Evolutionary conservation across 2,888 invertebrate species (phyloP).

Genomic region (Drosophila nr. perissopoda): DNA sequence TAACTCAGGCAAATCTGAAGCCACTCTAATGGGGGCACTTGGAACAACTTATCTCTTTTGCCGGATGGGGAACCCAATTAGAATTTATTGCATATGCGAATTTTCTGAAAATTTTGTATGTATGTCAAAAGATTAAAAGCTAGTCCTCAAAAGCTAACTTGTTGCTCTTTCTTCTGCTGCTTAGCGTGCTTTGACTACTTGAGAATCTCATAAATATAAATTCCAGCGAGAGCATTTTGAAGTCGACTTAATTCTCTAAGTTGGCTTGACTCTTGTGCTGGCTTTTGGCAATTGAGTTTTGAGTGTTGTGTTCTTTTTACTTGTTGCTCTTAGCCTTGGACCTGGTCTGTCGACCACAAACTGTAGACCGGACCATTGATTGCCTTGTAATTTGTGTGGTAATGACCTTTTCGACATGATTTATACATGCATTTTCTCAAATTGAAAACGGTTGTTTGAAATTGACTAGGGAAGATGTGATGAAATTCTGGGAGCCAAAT

Average conservation of each 20-base stretch:
- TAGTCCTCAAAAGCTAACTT: neutral
- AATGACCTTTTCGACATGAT: constrained; percentile 40
- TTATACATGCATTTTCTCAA: constrained; percentile 30
- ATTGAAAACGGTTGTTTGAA: constrained; percentile 27
- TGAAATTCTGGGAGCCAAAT: constrained; percentile 3
- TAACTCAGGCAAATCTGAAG: neutral
- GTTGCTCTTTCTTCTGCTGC: neutral
- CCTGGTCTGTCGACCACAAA: constrained; percentile 41
- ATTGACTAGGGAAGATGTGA: constrained; percentile 6
- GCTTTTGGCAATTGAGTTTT: neutral
- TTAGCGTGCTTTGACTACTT: neutral
- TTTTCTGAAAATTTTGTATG: neutral
- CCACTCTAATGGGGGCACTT: neutral
- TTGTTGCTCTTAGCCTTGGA: constrained; percentile 49
- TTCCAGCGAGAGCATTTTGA: constrained; percentile 15
- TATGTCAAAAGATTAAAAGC: neutral
- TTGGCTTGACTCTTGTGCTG: neutral
- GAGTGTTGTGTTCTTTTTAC: constrained; percentile 27
- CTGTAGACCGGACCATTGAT: constrained; percentile 38
- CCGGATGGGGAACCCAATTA: neutral
- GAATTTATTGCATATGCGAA: neutral
- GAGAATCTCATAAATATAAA: neutral
- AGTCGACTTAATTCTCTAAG: neutral
- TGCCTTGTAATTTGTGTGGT: constrained; percentile 44
- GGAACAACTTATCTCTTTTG: neutral